Conservation (phyloP, 2,797 vertebrate species). For the Esox lucius region DNA sequence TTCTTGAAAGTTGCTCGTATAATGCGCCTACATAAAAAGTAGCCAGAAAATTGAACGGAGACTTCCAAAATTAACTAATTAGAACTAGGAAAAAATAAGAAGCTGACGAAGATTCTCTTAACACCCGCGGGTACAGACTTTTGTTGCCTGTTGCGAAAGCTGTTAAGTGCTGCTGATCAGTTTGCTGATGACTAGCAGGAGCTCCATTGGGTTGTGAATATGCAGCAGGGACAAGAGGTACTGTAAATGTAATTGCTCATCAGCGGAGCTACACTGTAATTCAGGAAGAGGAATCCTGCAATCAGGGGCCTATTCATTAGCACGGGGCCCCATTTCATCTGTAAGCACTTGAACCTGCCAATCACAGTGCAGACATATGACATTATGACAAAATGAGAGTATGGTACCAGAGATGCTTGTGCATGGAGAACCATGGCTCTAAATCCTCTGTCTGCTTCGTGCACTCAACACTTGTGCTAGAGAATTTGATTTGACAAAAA, state of each 20-base stretch:
- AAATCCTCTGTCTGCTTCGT: conserved; percentile 47
- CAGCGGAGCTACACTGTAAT: conserved; percentile 65
- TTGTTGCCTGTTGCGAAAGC: conserved; percentile 70
- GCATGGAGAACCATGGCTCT: conserved; percentile 53
- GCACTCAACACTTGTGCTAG: conserved; percentile 44
- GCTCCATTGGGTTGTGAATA: conserved; percentile 58
- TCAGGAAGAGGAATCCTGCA: conserved; percentile 66
- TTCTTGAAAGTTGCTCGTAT: conserved; percentile 10
- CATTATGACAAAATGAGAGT: conserved; percentile 66
- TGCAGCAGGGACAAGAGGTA: conserved; percentile 64
- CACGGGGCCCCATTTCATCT: conserved; percentile 73
- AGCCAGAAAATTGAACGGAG: background rate
- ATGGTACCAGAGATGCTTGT: conserved; percentile 65
- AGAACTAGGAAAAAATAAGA: conserved; percentile 32
- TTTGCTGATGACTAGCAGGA: conserved; percentile 68
- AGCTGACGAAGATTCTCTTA: conserved; percentile 40
- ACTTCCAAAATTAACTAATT: conserved; percentile 50
- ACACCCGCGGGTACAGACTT: conserved; percentile 64
- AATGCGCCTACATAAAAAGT: conserved; percentile 38
- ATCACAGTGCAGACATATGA: conserved; percentile 64
- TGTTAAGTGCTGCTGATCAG: conserved; percentile 7
- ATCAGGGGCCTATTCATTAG: conserved; percentile 77
- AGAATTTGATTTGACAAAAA: conserved; percentile 52
- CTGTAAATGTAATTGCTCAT: conserved; percentile 71
- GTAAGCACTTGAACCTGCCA: conserved; percentile 73